Percentiles rank a stretch among this genome's conserved stretches.
phyloP scores from a whole-genome alignment of 2,797 vertebrate species.

The Acanthiza pusilla region DNA sequence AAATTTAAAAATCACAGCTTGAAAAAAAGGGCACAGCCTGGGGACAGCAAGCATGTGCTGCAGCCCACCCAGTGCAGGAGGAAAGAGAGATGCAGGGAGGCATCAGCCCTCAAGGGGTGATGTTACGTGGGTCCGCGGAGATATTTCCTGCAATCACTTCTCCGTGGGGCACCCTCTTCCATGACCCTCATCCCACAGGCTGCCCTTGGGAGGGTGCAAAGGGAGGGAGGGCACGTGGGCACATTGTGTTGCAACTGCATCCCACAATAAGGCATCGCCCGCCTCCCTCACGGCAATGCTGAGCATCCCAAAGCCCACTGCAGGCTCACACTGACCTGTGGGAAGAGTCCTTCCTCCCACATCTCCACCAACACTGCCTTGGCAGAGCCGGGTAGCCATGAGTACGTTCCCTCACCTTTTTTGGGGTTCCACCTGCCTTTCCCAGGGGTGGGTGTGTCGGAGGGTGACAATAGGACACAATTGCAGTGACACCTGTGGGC shows the following conservation, averaged over 20 bases:
- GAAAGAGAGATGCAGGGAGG: not conserved
- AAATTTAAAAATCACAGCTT: not conserved
- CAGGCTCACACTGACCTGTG: not conserved
- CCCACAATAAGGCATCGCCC: not conserved
- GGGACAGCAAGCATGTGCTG: not conserved
- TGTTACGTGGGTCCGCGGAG: fast-evolving
- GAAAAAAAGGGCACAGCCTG: not conserved
- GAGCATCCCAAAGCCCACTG: fast-evolving
- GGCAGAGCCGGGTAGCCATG: not conserved
- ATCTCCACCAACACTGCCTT: not conserved
- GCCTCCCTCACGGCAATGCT: fast-evolving
- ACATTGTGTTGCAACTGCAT: not conserved
- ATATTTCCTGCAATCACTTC: not conserved
- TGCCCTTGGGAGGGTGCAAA: not conserved
- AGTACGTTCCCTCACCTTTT: fast-evolving
- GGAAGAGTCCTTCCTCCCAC: not conserved
- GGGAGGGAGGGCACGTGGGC: fast-evolving
- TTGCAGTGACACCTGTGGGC: not conserved
- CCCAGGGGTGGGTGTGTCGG: not conserved
- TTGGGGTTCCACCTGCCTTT: not conserved
- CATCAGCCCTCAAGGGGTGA: not conserved
- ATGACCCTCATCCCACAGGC: not conserved
- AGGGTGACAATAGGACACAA: not conserved
- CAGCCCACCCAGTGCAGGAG: not conserved
- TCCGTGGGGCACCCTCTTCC: not conserved